phyloP scores from a whole-genome alignment of 2,797 vertebrate species.

The Bucorvus abyssinicus region DNA sequence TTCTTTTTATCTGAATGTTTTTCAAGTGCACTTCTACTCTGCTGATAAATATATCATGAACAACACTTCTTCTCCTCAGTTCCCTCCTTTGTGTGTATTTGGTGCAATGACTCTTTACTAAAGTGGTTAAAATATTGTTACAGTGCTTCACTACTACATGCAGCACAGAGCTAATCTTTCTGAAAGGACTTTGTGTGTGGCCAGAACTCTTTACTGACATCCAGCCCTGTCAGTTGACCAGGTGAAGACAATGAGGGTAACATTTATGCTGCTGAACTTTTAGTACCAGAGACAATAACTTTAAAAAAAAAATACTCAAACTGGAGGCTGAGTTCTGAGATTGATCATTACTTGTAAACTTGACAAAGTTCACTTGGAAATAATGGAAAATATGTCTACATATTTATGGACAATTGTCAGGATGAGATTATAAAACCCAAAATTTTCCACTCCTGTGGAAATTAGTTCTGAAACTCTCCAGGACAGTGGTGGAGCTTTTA shows the following conservation, averaged over 20 bases:
- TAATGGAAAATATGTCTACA: not conserved
- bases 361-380: not conserved
- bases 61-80: not conserved
- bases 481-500: not conserved
- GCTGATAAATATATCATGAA: not conserved
- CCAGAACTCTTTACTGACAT: not conserved
- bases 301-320: not conserved
- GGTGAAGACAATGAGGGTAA: not conserved
- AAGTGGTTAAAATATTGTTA: not conserved
- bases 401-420: not conserved
- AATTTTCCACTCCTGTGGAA: not conserved
- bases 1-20: slow-evolving; percentile 2
- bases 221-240: not conserved
- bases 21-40: not conserved
- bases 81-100: not conserved
- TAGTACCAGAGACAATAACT: not conserved
- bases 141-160: not conserved
- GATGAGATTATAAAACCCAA: not conserved
- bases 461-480: not conserved
- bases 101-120: not conserved
- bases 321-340: not conserved
- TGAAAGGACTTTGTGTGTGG: not conserved
- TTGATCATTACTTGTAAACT: not conserved
- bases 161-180: not conserved
- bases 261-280: not conserved